Evolutionary conservation across 2,113 vertebrate genomes (phyloP), one percentile per base, ranked within the genome.

Genomic region (Hydrolagus affinis): DNA sequence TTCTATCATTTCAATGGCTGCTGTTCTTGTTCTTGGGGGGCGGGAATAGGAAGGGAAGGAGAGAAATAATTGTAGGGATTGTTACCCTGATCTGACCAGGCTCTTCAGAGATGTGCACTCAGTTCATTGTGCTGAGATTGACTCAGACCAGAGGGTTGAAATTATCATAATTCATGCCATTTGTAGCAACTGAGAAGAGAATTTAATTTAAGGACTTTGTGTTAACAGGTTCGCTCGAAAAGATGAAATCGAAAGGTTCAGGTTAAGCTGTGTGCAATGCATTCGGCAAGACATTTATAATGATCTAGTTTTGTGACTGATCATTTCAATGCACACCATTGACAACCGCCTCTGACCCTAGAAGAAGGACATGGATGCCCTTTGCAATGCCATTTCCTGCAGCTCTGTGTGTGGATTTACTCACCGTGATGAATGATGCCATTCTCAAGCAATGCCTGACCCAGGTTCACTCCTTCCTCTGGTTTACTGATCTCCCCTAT

Each of bases 391-490:
- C 44, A 28, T 19, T 64, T 83, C 44, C 44, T 68, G 11, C 19
- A 30, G 21, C 15, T 66, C 66, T 19, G 60, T 28, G 60, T 28
- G 11, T 32, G 62, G 30, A 68, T 32, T 8, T 66, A 89, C 95
- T 96, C 91, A 98, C 98, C 97, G 1, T 99, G 98, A 90, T 99
- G 98, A 90, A 99, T 99, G 85, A 99, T 98, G 72, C 98, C 98
- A 0, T 99, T 99, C 91, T 99, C 98, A 91, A 99, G 70, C 30
- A 99, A 90, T 2, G 98, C 97, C 88, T 99, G 97, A 88, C 98
- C 98, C 90, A 99, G 87, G 91, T 99, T 99, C 87, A 99, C 95
- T 1, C 98, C 98, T 91, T 99, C 97, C 59, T 99, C 97, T 0
- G 95, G 92, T 89, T 97, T 99, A 90, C 96, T 97, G 94, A 99